phyloP scores from a whole-genome alignment of 2,797 vertebrate genomes.

The Knipowitschia caucasica region DNA sequence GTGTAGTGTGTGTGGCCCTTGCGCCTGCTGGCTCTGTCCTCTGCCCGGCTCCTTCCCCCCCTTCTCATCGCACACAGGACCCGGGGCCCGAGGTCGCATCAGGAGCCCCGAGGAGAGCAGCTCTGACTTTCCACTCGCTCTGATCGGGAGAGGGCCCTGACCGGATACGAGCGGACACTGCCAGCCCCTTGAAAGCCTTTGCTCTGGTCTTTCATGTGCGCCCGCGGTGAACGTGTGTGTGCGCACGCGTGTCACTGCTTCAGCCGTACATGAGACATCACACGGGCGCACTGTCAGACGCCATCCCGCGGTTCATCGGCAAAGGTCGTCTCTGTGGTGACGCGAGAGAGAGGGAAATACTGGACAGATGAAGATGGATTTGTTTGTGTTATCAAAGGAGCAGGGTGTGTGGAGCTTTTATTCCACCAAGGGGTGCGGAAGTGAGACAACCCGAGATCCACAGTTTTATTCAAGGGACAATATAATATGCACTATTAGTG shows the following conservation, averaged over 20 bases:
- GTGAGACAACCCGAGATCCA: too few relatives aligned
- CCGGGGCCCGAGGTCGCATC: constrained; percentile 81
- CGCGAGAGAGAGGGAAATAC: constrained; percentile 55
- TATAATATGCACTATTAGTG: too few relatives aligned
- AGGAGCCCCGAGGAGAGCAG: constrained; percentile 78
- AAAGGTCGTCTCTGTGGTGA: constrained; percentile 75
- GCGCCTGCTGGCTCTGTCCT: constrained; percentile 78
- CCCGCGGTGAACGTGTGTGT: constrained; percentile 79
- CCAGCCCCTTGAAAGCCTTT: constrained; percentile 75
- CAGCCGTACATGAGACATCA: constrained; percentile 69
- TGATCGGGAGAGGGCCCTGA: constrained; percentile 80
- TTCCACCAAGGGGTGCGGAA: too few relatives aligned
- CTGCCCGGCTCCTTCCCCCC: constrained; percentile 76
- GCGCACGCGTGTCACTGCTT: constrained; percentile 78
- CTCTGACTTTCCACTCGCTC: constrained; percentile 79
- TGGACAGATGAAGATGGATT: too few relatives aligned
- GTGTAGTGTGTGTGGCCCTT: constrained; percentile 69
- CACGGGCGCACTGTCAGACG: constrained; percentile 71
- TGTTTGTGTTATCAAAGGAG: too few relatives aligned
- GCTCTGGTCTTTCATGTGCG: constrained; percentile 80
- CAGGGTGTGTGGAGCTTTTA: too few relatives aligned
- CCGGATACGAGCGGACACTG: constrained; percentile 80
- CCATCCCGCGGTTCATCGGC: constrained; percentile 75
- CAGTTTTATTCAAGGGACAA: too few relatives aligned
- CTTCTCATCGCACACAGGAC: constrained; percentile 78